A percentile compares a stretch with the other conserved stretches of the same genome.
These are phyloP conservation scores for Phania funesta DNA, from an alignment of 2,888 invertebrate genomes.

Conservation along the genomic window DNA sequence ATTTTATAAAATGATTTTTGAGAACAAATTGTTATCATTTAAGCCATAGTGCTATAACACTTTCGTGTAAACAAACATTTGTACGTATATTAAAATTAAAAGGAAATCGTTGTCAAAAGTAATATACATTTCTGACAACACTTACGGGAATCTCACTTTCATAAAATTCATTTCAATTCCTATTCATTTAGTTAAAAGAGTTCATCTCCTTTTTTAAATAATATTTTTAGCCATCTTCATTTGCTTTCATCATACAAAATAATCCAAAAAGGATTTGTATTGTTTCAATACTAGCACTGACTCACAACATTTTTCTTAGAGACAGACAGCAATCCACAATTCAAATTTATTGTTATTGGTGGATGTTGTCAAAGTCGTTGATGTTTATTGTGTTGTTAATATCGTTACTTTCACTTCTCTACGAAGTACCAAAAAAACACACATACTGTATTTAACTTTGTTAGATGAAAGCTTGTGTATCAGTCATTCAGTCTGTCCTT, in stretches of 20 bases:
- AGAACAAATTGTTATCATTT: not conserved
- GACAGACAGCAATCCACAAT: conserved; percentile 75
- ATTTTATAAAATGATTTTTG: too few relatives aligned
- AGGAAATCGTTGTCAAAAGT: conserved; percentile 28
- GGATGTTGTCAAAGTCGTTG: conserved; percentile 36
- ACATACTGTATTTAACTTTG: conserved; percentile 3
- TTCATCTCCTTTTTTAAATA: conserved; percentile 10
- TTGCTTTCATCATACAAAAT: conserved; percentile 52
- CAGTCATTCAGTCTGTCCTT: not conserved
- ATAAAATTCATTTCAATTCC: conserved; percentile 56
- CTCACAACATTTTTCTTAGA: not conserved
- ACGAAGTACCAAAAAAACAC: conserved; percentile 72
- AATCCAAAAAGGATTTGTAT: conserved; percentile 65
- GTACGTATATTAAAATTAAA: conserved; percentile 17
- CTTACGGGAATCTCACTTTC: conserved; percentile 38
- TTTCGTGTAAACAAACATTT: not conserved
- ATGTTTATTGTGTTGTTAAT: conserved; percentile 39
- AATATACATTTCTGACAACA: conserved; percentile 30
- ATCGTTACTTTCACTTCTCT: conserved; percentile 75
- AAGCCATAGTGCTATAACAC: conserved; percentile 5
- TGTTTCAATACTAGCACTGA: conserved; percentile 39
- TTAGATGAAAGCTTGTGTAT: conserved; percentile 10
- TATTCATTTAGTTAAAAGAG: conserved; percentile 54
- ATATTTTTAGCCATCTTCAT: conserved; percentile 17
- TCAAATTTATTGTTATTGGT: conserved; percentile 70